These are phyloP conservation scores for Callospermophilus lateralis DNA, from an alignment of 2,113 vertebrate species.

Conservation along the genomic window DNA sequence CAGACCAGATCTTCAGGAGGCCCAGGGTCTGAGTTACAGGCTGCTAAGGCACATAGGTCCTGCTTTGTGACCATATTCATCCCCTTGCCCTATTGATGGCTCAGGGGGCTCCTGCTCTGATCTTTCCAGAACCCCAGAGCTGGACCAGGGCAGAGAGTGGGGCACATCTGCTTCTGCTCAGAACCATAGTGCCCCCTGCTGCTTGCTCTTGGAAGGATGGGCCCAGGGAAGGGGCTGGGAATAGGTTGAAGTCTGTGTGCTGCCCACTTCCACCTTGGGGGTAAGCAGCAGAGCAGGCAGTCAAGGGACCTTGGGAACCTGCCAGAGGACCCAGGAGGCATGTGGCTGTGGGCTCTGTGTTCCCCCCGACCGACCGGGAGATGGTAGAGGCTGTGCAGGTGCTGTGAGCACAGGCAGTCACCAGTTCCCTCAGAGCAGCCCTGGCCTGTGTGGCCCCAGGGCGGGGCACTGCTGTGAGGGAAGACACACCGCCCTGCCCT, in stretches of 20 bases:
- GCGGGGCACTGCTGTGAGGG: not conserved
- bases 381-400: rapidly evolving
- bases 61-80: not conserved
- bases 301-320: rapidly evolving
- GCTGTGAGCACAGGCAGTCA: not conserved
- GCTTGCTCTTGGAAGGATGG: not conserved
- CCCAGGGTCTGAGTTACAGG: not conserved
- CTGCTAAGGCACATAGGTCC: not conserved
- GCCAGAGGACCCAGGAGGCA: not conserved
- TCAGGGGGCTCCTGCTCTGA: not conserved
- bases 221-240: not conserved
- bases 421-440: not conserved
- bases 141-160: not conserved
- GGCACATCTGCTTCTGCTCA: not conserved
- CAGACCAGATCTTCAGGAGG: not conserved
- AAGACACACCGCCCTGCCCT: not conserved
- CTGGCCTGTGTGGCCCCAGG: rapidly evolving
- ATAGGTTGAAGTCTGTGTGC: too few species aligned
- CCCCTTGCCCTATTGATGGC: not conserved
- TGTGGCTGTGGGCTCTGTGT: not conserved
- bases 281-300: not conserved
- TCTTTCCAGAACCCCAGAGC: not conserved
- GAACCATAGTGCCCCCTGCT: not conserved
- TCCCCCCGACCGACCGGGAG: not conserved
- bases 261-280: too few species aligned